Evolutionary conservation across 2,888 invertebrate genomes (phyloP), one percentile per base, ranked within the genome.

Genomic region (Tethea ocularis): DNA sequence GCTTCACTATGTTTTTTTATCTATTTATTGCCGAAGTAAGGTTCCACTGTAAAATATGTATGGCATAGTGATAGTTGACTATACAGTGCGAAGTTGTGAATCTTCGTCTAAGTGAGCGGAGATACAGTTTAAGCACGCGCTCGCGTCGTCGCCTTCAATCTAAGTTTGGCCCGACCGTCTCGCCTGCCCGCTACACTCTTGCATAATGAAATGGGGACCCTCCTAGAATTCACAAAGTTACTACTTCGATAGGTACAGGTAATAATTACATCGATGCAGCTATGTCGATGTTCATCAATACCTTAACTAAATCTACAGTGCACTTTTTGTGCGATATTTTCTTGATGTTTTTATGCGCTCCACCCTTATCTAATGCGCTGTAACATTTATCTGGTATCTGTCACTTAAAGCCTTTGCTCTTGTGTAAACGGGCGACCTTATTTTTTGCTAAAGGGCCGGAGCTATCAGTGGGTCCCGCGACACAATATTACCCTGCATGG

Each of bases 371-470:
- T 88, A 81, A 83, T 77, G 80, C 80, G 87, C 82, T 84, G 88
- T 89, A 86, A 88, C 89, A 91, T 91, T 91, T 91, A 91, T 91
- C 91, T 91, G 89, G 87, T 85, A 89, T 91, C 88, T 90, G 91
- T 91, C 91, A 90, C 87, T 90, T 90, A 87, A 89, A 89, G 87
- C 87, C 83, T 86, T 87, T 88, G 86, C 89, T 87, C 88, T 89
- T 86, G 84, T 90, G 87, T 89, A 87, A 91, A 85, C 85, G 89
- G 86, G 82, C 85, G 89, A 90, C 90, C 90, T 90, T 91, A 91
- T 91, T 92, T 91, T 91, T 91, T 91, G 86, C 80, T 82, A 84
- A 80, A 88, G 87, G 84, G 86, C 83, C 85, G 81, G 68, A 83
- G 89, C 83, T 89, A 92, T 91, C 89, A 88, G 88, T 86, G 75